These are phyloP conservation scores for Panurus biarmicus DNA, from an alignment of 2,113 vertebrate genomes.

Conservation along the genomic window DNA sequence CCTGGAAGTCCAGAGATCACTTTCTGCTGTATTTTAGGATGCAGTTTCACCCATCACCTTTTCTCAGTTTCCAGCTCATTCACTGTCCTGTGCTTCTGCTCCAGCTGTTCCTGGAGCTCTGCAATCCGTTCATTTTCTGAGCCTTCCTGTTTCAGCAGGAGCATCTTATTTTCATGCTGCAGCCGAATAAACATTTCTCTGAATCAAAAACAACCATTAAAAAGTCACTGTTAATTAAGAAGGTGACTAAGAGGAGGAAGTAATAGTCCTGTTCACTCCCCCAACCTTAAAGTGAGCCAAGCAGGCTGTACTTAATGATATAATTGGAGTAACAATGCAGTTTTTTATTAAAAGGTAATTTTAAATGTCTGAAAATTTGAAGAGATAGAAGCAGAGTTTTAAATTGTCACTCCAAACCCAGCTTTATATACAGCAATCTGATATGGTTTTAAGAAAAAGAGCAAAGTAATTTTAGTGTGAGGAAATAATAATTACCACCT, in stretches of 20 bases:
- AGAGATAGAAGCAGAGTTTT: neutral
- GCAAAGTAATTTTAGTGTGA: neutral
- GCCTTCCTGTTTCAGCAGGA: slow-evolving; percentile 87
- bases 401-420: neutral
- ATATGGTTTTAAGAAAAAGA: neutral
- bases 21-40: neutral
- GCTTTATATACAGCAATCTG: neutral
- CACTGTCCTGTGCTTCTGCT: slow-evolving; percentile 81
- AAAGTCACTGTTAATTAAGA: neutral
- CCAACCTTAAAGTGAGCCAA: neutral
- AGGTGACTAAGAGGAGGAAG: neutral
- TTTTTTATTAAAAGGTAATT: neutral
- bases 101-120: slow-evolving; percentile 82
- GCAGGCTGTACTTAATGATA: neutral
- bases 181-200: slow-evolving; percentile 93
- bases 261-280: neutral
- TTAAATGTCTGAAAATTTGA: neutral
- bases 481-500: neutral
- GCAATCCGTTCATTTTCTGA: slow-evolving; percentile 83
- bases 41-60: slow-evolving; percentile 49
- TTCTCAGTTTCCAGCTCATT: slow-evolving; percentile 89
- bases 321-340: neutral
- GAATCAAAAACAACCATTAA: neutral
- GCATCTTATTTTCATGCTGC: slow-evolving; percentile 97
- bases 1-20: neutral